Evolutionary conservation across 2,888 invertebrate genomes (phyloP).

Genomic region (Colletes collaris): DNA sequence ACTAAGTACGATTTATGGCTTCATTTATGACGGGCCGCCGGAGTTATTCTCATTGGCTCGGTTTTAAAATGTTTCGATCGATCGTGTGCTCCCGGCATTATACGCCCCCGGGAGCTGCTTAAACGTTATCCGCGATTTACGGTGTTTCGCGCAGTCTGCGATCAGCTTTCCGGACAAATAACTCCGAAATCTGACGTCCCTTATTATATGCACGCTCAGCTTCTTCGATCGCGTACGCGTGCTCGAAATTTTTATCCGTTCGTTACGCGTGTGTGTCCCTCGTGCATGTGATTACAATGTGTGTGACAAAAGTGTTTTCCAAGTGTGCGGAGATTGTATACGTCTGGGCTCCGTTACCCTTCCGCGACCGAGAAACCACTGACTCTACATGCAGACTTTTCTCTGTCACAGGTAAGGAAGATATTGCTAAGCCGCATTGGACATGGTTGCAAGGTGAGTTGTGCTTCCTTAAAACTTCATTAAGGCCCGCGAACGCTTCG

Average conservation of each 20-base stretch:
- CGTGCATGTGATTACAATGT: too few relatives aligned
- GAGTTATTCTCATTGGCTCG: slow-evolving; percentile 55
- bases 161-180: slow-evolving; percentile 42
- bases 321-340: neutral
- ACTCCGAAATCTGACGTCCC: slow-evolving; percentile 29
- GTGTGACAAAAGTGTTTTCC: too few relatives aligned
- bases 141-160: slow-evolving; percentile 33
- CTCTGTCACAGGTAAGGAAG: slow-evolving; percentile 82
- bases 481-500: slow-evolving; percentile 26
- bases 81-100: slow-evolving; percentile 38
- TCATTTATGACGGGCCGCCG: slow-evolving; percentile 52
- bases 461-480: slow-evolving; percentile 61
- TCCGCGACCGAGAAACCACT: neutral
- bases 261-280: too few relatives aligned
- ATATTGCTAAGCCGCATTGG: slow-evolving; percentile 82
- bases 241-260: too few relatives aligned
- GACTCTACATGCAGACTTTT: slow-evolving; percentile 40
- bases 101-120: slow-evolving; percentile 40
- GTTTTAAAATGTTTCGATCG: slow-evolving; percentile 55
- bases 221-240: too few relatives aligned
- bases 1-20: slow-evolving; percentile 52
- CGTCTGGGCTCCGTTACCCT: neutral
- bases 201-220: too few relatives aligned
- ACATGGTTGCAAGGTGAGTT: slow-evolving; percentile 83
- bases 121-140: slow-evolving; percentile 47